Evolutionary conservation across 2,888 invertebrate genomes (phyloP).

Genomic region (Diarsia brunnea): DNA sequence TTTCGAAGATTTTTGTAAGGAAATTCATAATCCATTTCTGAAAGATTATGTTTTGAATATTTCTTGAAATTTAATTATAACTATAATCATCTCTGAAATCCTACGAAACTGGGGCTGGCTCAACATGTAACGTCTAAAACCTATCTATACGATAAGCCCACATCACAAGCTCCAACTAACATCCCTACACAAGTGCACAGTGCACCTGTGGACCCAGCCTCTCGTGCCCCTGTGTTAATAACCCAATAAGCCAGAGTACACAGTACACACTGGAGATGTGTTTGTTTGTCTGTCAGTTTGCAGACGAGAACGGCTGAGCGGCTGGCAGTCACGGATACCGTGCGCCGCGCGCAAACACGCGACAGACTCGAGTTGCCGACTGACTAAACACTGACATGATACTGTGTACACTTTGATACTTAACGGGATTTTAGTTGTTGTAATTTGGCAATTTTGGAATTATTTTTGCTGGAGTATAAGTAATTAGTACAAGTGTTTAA

Average conservation of each 20-base stretch:
- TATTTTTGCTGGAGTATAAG: too few species aligned
- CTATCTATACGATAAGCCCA: background rate
- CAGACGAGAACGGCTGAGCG: conserved; percentile 22
- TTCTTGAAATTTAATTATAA: too few species aligned
- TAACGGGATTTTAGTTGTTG: conserved; percentile 33
- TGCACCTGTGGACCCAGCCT: conserved; percentile 4
- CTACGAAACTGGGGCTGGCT: background rate
- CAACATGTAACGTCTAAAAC: conserved; percentile 1
- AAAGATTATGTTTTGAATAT: too few species aligned
- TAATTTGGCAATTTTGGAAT: background rate
- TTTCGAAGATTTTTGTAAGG: background rate
- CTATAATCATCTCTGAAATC: background rate
- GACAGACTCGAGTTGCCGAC: conserved; percentile 31
- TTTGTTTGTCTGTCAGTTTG: conserved; percentile 56
- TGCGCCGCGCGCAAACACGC: conserved; percentile 42
- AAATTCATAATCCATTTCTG: background rate
- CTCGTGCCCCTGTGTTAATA: conserved; percentile 30
- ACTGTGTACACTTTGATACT: conserved; percentile 21
- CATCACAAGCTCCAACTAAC: background rate
- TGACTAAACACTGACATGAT: conserved; percentile 55
- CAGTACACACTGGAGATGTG: conserved; percentile 34
- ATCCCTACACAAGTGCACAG: background rate
- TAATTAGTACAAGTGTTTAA: too few species aligned
- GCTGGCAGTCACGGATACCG: conserved; percentile 45
- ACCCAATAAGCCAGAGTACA: conserved; percentile 39